Percentiles rank a stretch among this genome's conserved stretches.
Conservation (phyloP, 2,113 vertebrate genomes). For the Oncorhynchus gorbuscha region DNA sequence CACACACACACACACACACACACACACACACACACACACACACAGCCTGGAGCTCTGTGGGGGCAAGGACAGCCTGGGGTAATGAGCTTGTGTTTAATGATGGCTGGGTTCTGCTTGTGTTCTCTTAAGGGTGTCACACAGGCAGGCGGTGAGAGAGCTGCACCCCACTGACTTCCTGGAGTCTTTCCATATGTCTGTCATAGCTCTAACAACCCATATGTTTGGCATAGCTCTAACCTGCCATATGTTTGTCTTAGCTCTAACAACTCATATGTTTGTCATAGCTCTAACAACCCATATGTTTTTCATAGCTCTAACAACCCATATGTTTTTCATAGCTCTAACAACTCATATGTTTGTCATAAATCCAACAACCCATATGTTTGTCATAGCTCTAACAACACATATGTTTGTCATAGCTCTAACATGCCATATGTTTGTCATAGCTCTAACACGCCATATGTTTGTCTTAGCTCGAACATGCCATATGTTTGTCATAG, state of each 20-base stretch:
- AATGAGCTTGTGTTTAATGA: not conserved
- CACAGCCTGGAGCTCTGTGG: not conserved
- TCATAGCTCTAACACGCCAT: not conserved
- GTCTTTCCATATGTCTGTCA: not conserved
- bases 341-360: no score
- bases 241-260: not conserved
- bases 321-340: no score
- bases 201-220: not conserved
- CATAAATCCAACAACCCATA: no score
- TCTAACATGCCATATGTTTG: not conserved
- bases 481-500: rapidly evolving
- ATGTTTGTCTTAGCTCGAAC: rapidly evolving
- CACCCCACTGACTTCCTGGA: not conserved
- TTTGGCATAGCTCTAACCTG: not conserved
- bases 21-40: not conserved
- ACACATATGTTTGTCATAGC: no score
- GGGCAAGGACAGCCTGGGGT: not conserved
- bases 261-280: no score
- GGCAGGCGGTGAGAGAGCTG: not conserved
- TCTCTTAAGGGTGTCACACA: conserved; percentile 2
- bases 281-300: no score
- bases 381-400: no score
- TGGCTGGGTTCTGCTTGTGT: conserved; percentile 2
- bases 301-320: no score
- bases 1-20: not conserved